Evolutionary conservation across 2,113 vertebrate species (phyloP).

Genomic region (Apodemus speciosus): DNA sequence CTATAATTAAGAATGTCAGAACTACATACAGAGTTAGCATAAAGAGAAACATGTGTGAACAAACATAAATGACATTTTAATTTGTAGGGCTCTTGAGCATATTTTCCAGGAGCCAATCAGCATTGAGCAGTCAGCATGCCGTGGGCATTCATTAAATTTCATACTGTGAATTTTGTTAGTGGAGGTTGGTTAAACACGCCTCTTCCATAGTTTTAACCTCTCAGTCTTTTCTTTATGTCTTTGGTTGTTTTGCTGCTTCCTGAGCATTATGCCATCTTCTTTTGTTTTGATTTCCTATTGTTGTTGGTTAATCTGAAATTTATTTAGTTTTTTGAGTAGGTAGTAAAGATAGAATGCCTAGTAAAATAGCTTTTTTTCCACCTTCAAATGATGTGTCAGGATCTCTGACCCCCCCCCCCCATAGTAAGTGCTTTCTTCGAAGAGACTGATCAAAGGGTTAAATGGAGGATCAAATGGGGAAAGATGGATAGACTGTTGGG

Average conservation of each 20-base stretch:
- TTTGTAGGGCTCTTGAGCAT: background rate
- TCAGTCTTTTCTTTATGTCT: constrained; percentile 32
- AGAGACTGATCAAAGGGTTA: background rate
- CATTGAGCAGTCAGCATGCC: background rate
- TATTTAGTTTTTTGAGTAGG: constrained; percentile 6
- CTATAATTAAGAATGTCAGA: constrained; percentile 53
- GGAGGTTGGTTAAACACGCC: constrained; percentile 3
- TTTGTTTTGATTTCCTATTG: constrained; percentile 54
- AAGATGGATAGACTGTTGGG: background rate
- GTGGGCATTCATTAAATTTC: background rate
- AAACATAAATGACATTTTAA: constrained; percentile 45
- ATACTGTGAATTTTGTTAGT: constrained; percentile 27
- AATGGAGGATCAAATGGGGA: background rate
- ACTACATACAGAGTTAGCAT: constrained; percentile 34
- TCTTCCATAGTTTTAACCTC: constrained; percentile 4
- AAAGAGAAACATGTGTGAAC: background rate
- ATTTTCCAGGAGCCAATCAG: background rate
- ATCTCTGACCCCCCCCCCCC: no score
- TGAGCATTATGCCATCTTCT: constrained; percentile 19
- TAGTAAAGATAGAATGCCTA: background rate
- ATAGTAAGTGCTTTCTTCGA: constrained; percentile 29
- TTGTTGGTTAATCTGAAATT: constrained; percentile 39
- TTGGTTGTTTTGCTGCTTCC: constrained; percentile 49
- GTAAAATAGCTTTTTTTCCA: constrained; percentile 46
- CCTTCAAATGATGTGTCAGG: background rate